phyloP scores from a whole-genome alignment of 2,888 invertebrate genomes.

The Pantelozetes paolii region DNA sequence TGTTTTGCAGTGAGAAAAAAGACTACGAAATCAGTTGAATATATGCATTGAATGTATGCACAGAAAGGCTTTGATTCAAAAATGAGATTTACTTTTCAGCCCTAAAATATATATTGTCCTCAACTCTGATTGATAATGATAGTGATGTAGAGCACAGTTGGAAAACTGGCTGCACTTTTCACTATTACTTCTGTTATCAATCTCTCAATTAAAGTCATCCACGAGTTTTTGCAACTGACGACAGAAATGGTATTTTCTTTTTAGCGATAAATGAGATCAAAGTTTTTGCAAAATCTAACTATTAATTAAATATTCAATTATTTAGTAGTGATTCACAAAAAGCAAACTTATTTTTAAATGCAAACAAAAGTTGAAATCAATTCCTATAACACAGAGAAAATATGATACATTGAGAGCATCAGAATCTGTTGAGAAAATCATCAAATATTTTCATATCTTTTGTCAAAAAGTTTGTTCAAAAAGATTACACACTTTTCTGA shows the following conservation, averaged over 20 bases:
- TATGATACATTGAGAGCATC: too few relatives aligned
- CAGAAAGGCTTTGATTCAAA: constrained; percentile 20
- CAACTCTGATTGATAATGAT: constrained; percentile 20
- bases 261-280: too few relatives aligned
- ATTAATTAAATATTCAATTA: too few relatives aligned
- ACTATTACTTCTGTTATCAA: constrained; percentile 1
- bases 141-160: not conserved
- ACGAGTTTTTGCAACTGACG: not conserved
- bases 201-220: constrained; percentile 29
- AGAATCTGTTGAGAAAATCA: too few relatives aligned
- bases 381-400: too few relatives aligned
- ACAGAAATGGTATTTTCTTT: not conserved
- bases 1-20: not conserved
- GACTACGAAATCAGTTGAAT: not conserved
- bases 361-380: too few relatives aligned
- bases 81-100: constrained; percentile 17
- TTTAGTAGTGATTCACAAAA: too few relatives aligned
- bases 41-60: not conserved
- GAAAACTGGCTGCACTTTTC: not conserved
- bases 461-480: too few relatives aligned
- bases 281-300: too few relatives aligned
- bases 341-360: too few relatives aligned
- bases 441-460: too few relatives aligned
- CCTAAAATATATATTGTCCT: constrained; percentile 22
- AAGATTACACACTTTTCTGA: too few relatives aligned